Evolutionary conservation across 2,113 vertebrate species (phyloP).

Genomic region (Picathartes gymnocephalus): DNA sequence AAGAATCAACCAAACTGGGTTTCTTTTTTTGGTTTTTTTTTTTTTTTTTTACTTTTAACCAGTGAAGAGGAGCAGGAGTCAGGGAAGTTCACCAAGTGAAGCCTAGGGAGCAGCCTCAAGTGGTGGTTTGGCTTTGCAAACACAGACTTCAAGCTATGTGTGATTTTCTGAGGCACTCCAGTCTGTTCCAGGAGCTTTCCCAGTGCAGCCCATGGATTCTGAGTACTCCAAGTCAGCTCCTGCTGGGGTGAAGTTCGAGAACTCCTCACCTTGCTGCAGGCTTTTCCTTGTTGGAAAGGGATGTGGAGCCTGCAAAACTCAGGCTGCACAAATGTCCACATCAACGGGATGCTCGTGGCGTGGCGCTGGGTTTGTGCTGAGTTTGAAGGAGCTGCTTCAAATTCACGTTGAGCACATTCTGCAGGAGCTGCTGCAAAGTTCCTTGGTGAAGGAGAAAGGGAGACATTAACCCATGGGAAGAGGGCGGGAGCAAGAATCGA

Average conservation of each 20-base stretch:
- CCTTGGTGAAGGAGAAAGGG: neutral
- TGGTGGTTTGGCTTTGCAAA: neutral
- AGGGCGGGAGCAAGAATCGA: neutral
- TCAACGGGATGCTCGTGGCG: rapidly evolving
- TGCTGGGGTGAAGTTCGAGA: neutral
- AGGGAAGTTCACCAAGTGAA: neutral
- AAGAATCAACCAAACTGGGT: neutral
- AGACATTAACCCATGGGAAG: neutral
- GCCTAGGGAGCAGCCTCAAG: neutral
- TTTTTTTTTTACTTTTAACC: neutral
- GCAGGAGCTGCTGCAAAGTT: neutral
- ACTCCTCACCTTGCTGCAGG: neutral
- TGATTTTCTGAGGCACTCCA: neutral
- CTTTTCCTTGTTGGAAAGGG: neutral
- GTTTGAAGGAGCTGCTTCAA: neutral
- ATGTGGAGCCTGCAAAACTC: neutral
- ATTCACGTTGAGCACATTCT: neutral
- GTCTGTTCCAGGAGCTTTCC: neutral
- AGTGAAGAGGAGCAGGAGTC: neutral
- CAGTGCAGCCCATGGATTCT: neutral
- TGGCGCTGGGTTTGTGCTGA: neutral
- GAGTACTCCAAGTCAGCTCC: neutral
- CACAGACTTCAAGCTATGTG: neutral
- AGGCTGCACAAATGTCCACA: neutral
- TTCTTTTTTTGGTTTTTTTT: neutral